Base-by-base conservation (phyloP, 2,797 vertebrate species). In the Poecilia velifera region DNA sequence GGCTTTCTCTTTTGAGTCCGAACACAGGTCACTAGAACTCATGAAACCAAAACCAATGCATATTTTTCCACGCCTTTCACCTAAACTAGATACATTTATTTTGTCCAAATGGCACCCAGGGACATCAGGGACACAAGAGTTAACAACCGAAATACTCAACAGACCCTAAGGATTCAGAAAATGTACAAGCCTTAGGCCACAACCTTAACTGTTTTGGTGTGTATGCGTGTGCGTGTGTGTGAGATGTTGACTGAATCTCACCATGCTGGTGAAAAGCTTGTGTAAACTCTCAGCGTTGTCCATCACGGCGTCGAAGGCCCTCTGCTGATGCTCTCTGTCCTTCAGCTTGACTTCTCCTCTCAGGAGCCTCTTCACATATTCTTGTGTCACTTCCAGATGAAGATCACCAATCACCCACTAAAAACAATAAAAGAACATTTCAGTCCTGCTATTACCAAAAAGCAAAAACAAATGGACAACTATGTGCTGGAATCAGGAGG, bases 331-430 rank as follows among this genome's bases (percentile, higher is more conserved):
- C 0, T 87, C 80, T 0, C 76, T 77, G 1, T 93, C 78, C 92
- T 93, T 97, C 78, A 98, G 87, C 31, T 93, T 96, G 72, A 97
- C 76, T 8, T 95, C 88, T 62, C 90, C 95, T 88, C 93, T 97
- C 90, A 98, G 91, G 80, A 99, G 96, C 85, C 95, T 94, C 34
- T 7, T 78, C 0, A 98, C 95, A 45, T 98, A 97, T 39, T 97
- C 96, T 1, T 84, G 94, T 16, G 97, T 92, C 90, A 99, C 91
- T 39, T 94, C 93, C 80, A 92, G 4, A 0, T 99, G 95, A 20
- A 98, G 84, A 5, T 72, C 92, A 62, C 93, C 86, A 4, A 97
- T 2, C 7, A 98, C 91, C 80, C 94, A 95, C 98, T 99, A 86
- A 6, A 87, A 75, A 43, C 0, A 72, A 4, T 1, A 1, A 59